phyloP scores from a whole-genome alignment of 2,888 invertebrate genomes.

The Syritta pipiens region DNA sequence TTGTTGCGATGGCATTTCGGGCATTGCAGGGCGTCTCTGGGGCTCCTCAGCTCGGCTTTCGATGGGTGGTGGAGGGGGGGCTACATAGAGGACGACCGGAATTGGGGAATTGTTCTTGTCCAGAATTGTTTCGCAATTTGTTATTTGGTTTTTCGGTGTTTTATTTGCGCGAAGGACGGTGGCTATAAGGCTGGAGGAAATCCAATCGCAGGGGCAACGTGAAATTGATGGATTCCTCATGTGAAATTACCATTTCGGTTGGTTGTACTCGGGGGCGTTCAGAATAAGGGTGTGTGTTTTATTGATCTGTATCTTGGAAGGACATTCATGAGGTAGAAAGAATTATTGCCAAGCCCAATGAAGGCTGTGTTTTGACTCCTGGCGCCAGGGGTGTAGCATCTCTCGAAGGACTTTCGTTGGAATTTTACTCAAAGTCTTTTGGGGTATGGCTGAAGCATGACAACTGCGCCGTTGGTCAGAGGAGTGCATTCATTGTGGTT shows the following conservation, averaged over 20 bases:
- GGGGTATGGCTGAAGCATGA: too few relatives aligned
- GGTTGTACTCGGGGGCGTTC: constrained; percentile 2
- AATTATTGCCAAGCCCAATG: background rate
- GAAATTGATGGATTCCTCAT: constrained; percentile 52
- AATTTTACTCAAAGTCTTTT: too few relatives aligned
- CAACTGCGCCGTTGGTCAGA: too few relatives aligned
- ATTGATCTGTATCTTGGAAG: constrained; percentile 33
- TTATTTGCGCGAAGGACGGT: background rate
- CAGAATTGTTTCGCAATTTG: constrained; percentile 66
- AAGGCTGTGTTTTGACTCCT: too few relatives aligned
- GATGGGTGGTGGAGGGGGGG: background rate
- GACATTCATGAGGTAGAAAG: constrained; percentile 27
- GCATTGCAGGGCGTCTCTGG: constrained; percentile 8
- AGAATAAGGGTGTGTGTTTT: constrained; percentile 10
- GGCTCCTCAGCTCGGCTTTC: constrained; percentile 28
- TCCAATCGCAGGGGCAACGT: constrained; percentile 51
- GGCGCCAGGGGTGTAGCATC: too few relatives aligned
- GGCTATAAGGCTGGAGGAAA: constrained; percentile 17
- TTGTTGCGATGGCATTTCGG: constrained; percentile 66
- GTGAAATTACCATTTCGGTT: constrained; percentile 44
- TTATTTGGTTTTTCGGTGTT: constrained; percentile 42
- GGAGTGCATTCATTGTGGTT: too few relatives aligned
- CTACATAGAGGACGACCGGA: constrained; percentile 64
- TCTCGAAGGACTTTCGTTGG: too few relatives aligned
- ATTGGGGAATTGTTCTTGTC: constrained; percentile 67